Percentiles rank a stretch among this genome's conserved stretches.
Evolutionary conservation across 2,888 invertebrate genomes (phyloP).

Genomic region (Polyommatus icarus): DNA sequence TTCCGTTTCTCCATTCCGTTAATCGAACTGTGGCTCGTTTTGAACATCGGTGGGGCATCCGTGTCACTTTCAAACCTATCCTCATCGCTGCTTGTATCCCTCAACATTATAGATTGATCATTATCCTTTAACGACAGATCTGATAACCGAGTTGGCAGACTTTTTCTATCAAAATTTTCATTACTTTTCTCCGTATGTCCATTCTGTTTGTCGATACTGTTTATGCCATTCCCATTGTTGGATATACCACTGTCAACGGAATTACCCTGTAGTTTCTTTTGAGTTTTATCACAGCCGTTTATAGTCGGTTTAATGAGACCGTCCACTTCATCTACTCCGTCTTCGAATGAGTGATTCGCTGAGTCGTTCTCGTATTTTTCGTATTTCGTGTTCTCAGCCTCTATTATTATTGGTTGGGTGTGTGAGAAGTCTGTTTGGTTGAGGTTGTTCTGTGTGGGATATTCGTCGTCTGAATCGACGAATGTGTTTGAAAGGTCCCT

Average conservation of each 20-base stretch:
- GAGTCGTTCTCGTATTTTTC: constrained; percentile 63
- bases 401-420: constrained; percentile 71
- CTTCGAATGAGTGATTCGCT: constrained; percentile 72
- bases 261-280: constrained; percentile 65
- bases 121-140: constrained; percentile 66
- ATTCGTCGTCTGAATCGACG: constrained; percentile 70
- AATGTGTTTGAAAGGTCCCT: constrained; percentile 61
- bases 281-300: constrained; percentile 49
- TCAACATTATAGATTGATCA: constrained; percentile 52
- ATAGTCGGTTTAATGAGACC: constrained; percentile 55
- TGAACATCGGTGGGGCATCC: constrained; percentile 59
- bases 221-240: constrained; percentile 52
- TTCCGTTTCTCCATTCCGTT: constrained; percentile 60
- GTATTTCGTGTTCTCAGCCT: constrained; percentile 63
- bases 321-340: constrained; percentile 69
- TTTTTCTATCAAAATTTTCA: constrained; percentile 47
- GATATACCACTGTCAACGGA: constrained; percentile 74
- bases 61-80: constrained; percentile 65
- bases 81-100: constrained; percentile 65
- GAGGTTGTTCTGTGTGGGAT: constrained; percentile 71
- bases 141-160: constrained; percentile 60
- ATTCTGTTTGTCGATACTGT: constrained; percentile 49
- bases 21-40: constrained; percentile 47
- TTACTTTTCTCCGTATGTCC: constrained; percentile 43
- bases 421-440: constrained; percentile 75